Evolutionary conservation across 2,113 vertebrate species (phyloP).

Genomic region (Vulpes ferrilata): DNA sequence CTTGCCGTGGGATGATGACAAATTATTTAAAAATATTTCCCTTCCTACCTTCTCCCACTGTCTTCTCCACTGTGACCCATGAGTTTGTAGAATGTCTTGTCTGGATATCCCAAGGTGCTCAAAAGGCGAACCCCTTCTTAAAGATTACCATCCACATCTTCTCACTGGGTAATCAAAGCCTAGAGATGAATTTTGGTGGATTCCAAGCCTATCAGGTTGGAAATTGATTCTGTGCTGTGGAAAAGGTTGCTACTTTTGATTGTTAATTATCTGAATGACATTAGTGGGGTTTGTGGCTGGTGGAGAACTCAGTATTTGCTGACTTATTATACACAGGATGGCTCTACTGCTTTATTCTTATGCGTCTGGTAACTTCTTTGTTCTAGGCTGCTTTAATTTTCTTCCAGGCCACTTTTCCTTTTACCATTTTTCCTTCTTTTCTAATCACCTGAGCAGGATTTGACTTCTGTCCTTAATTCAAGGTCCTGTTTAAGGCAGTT

Average conservation of each 20-base stretch:
- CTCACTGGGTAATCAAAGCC: background rate
- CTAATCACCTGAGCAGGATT: background rate
- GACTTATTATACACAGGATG: background rate
- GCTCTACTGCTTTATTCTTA: background rate
- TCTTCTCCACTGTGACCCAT: background rate
- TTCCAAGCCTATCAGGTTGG: background rate
- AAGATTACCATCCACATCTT: background rate
- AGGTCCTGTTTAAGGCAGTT: background rate
- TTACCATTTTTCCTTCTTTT: background rate
- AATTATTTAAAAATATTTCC: constrained; percentile 1
- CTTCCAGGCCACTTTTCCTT: background rate
- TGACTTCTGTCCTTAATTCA: background rate
- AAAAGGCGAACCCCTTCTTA: background rate
- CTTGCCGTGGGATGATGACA: background rate
- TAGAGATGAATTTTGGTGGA: background rate
- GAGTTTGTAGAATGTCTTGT: background rate
- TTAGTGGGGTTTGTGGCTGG: background rate
- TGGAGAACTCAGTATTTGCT: background rate
- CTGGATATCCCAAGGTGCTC: background rate
- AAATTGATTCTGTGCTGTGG: background rate
- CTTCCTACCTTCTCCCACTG: background rate
- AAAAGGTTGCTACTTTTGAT: background rate
- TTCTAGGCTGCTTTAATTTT: background rate
- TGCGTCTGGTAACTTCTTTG: background rate
- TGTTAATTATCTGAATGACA: constrained; percentile 27